These are phyloP conservation scores for Nannospalax galili DNA, from an alignment of 2,113 vertebrate genomes.

Conservation along the genomic window DNA sequence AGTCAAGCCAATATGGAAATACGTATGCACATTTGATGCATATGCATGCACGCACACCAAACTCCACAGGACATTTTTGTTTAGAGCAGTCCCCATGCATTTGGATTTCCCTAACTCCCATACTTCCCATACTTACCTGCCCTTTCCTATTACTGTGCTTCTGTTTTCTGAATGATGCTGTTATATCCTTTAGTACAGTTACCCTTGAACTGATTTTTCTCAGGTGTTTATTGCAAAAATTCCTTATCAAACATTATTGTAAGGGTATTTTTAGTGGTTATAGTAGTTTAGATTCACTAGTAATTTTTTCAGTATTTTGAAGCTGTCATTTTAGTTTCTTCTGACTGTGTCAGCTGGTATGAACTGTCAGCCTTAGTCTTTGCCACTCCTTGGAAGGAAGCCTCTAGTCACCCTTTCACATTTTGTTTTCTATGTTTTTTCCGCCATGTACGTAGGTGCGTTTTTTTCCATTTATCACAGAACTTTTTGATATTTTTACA, in stretches of 20 bases:
- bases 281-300: neutral
- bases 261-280: neutral
- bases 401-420: neutral
- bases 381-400: neutral
- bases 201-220: neutral
- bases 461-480: neutral
- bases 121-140: neutral
- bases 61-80: neutral
- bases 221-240: neutral
- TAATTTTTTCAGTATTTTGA: neutral
- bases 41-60: neutral
- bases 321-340: neutral
- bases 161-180: neutral
- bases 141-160: neutral
- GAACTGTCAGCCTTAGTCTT: neutral
- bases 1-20: neutral
- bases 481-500: slow-evolving; percentile 40
- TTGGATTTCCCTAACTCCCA: neutral
- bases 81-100: neutral
- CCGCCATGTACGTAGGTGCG: neutral
- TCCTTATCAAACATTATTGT: neutral
- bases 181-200: neutral
- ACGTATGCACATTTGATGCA: neutral
- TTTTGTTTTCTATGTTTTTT: neutral
- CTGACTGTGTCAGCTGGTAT: neutral